phyloP scores from a whole-genome alignment of 2,113 vertebrate genomes.

The Cheilinus undulatus region DNA sequence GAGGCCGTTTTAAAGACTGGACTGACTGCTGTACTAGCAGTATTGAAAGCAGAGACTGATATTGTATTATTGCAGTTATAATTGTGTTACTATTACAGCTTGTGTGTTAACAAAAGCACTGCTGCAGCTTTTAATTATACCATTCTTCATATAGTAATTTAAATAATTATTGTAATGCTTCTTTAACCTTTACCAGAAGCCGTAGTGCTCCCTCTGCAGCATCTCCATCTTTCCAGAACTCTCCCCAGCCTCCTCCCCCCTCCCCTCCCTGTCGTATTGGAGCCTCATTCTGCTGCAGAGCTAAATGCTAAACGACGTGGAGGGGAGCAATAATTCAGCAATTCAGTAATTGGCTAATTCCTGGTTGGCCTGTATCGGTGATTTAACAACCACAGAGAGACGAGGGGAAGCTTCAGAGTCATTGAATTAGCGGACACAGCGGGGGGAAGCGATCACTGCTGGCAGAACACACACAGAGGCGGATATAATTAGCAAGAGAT shows the following conservation, averaged over 20 bases:
- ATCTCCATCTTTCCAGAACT: background rate
- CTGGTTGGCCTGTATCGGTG: constrained; percentile 52
- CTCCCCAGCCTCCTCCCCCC: background rate
- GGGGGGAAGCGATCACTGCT: constrained; percentile 22
- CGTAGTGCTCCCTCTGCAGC: background rate
- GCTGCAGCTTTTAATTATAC: background rate
- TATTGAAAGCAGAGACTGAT: background rate
- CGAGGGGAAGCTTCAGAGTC: constrained; percentile 27
- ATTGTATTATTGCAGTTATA: background rate
- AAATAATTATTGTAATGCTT: background rate
- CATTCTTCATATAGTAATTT: too few relatives aligned
- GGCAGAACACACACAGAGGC: constrained; percentile 11
- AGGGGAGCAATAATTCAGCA: constrained; percentile 51
- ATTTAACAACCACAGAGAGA: constrained; percentile 50
- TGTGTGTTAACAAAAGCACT: too few relatives aligned
- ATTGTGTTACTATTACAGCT: background rate
- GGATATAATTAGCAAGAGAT: constrained; percentile 1
- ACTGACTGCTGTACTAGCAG: too few relatives aligned
- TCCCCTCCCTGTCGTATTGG: constrained; percentile 2
- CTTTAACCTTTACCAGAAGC: background rate
- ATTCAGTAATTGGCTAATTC: constrained; percentile 59
- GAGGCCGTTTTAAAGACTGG: too few relatives aligned
- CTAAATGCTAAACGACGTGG: constrained; percentile 43
- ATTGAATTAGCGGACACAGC: constrained; percentile 27
- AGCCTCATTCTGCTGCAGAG: constrained; percentile 23